These are phyloP conservation scores for Apogon talboti DNA, from an alignment of 2,797 vertebrate genomes.

Conservation along the genomic window DNA sequence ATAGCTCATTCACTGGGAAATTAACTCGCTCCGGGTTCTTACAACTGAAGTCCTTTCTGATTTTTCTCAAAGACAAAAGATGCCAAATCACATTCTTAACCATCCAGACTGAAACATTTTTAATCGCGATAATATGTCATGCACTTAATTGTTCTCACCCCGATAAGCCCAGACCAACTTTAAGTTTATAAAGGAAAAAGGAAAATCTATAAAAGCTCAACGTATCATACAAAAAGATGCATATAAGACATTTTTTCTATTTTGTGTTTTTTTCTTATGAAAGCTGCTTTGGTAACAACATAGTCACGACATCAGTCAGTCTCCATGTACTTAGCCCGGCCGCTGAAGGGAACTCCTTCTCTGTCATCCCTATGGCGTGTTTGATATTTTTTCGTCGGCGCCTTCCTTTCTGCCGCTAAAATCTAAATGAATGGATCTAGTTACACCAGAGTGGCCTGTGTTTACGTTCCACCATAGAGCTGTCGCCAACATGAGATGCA, in stretches of 20 bases:
- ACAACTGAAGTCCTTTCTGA: conserved; percentile 29
- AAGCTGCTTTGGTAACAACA: conserved; percentile 99
- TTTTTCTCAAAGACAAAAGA: conserved; percentile 46
- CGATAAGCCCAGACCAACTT: conserved; percentile 84
- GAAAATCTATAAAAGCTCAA: conserved; percentile 96
- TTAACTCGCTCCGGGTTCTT: conserved; percentile 21
- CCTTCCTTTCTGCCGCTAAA: conserved; percentile 74
- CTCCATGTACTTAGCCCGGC: conserved; percentile 84
- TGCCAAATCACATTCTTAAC: conserved; percentile 50
- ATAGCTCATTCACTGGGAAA: conserved; percentile 37
- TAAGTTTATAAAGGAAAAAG: conserved; percentile 87
- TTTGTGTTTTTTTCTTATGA: conserved; percentile 85
- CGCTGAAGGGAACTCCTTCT: conserved; percentile 86
- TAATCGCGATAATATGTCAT: conserved; percentile 64
- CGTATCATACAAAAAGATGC: conserved; percentile 99
- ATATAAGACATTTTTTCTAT: conserved; percentile 93
- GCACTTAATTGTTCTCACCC: conserved; percentile 66
- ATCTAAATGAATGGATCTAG: conserved; percentile 82
- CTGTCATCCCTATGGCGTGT: conserved; percentile 60
- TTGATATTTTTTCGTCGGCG: conserved; percentile 36
- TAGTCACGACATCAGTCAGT: conserved; percentile 92
- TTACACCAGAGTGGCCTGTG: conserved; percentile 80
- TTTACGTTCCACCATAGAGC: conserved; percentile 64
- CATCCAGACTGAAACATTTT: conserved; percentile 40
- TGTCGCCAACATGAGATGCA: conserved; percentile 76